Evolutionary conservation across 30 jellyfish, hydroid and myxozoan genomes (phyloP).

Genomic region (Hydractinia echinata): DNA sequence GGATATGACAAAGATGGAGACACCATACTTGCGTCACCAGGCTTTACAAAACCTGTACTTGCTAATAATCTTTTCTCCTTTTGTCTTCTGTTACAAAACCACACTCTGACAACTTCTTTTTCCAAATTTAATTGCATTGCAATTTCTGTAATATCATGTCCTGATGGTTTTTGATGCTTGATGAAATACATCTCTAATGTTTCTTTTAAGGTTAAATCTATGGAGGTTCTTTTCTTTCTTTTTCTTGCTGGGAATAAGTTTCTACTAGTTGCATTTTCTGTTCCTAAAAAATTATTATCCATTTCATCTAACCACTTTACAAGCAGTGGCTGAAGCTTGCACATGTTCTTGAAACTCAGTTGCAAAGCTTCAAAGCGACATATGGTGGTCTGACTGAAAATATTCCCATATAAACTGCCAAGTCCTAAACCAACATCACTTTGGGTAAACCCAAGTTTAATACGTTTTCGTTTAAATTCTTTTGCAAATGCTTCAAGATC

Average conservation of each 20-base stretch:
- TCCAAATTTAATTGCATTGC: constrained; percentile 78
- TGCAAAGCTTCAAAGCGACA: constrained; percentile 92
- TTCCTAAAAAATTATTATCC: constrained; percentile 46
- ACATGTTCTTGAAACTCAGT: constrained; percentile 80
- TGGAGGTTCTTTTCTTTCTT: constrained; percentile 81
- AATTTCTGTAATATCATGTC: constrained; percentile 58
- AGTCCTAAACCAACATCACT: constrained; percentile 94
- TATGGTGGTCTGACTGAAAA: constrained; percentile 82
- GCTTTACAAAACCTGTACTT: constrained; percentile 32
- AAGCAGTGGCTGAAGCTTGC: constrained; percentile 76
- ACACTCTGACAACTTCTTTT: constrained; percentile 91
- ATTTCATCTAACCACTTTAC: constrained; percentile 93
- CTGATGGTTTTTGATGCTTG: constrained; percentile 74
- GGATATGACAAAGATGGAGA: no score
- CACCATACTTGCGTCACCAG: no score
- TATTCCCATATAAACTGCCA: constrained; percentile 84
- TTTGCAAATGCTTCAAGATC: constrained; percentile 37
- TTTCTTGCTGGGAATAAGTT: constrained; percentile 61
- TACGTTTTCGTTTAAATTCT: constrained; percentile 70
- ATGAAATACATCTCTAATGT: constrained; percentile 72
- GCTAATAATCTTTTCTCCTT: constrained; percentile 80
- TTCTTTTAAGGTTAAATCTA: constrained; percentile 68
- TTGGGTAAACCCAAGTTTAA: constrained; percentile 85
- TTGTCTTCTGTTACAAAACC: constrained; percentile 92
- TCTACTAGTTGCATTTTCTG: constrained; percentile 40